A percentile compares a stretch with the other conserved stretches of the same genome.
phyloP scores from a whole-genome alignment of 2,797 vertebrate genomes.

The Lindbergichthys nudifrons region DNA sequence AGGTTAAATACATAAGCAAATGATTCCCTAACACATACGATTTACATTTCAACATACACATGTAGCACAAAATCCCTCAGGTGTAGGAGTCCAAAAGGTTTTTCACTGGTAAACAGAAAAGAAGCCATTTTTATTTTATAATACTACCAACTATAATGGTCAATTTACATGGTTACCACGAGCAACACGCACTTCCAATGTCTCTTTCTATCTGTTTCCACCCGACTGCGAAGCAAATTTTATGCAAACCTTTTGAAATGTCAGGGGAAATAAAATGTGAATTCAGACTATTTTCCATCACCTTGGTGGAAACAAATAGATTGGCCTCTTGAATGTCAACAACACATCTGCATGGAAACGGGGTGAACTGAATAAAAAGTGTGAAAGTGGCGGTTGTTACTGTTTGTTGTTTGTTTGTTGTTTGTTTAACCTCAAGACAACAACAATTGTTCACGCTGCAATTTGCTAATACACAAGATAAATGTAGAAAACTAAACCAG shows the following conservation, averaged over 20 bases:
- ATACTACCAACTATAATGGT: slow-evolving; percentile 13
- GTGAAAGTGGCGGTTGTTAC: slow-evolving; percentile 2
- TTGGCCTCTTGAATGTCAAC: slow-evolving; percentile 60
- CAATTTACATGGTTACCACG: slow-evolving; percentile 20
- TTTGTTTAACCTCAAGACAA: slow-evolving; percentile 39
- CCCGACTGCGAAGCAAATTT: slow-evolving; percentile 30
- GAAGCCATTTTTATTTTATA: slow-evolving; percentile 33
- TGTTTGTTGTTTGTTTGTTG: slow-evolving; percentile 18
- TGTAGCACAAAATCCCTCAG: slow-evolving; percentile 3
- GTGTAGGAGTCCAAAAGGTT: slow-evolving; percentile 13
- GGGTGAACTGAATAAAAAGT: slow-evolving; percentile 20
- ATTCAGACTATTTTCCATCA: slow-evolving; percentile 44
- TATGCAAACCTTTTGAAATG: slow-evolving; percentile 51
- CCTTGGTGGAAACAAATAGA: slow-evolving; percentile 41
- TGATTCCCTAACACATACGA: not conserved
- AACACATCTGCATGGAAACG: slow-evolving; percentile 31
- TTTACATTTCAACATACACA: slow-evolving; percentile 18
- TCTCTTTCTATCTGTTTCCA: slow-evolving; percentile 16
- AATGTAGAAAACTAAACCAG: slow-evolving; percentile 2
- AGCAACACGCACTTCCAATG: not conserved
- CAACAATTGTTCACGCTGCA: slow-evolving; percentile 23
- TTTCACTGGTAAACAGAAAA: slow-evolving; percentile 28
- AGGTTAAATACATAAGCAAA: too few species aligned
- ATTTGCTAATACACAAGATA: slow-evolving; percentile 8
- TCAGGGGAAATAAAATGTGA: slow-evolving; percentile 50